Base-by-base conservation (phyloP, 2,113 vertebrate species). In the Lepisosteus oculatus region DNA sequence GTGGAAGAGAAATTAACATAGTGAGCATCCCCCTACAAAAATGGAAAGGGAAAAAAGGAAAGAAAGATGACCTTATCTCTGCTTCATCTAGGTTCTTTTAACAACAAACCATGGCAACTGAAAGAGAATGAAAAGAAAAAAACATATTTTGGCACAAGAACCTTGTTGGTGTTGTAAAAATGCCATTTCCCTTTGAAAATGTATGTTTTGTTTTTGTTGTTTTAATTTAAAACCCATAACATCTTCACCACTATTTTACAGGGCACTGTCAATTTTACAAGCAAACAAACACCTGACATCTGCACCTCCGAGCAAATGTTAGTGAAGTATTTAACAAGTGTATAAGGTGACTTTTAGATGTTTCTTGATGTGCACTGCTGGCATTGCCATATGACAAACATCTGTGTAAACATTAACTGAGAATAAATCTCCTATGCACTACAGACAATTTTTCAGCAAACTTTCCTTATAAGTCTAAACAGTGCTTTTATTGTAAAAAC, bases 391-490 rank as follows among this genome's bases (percentile, higher is more conserved):
- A 69, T 78, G 80, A 78, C 55, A 69, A 47, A 65, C 76, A 82
- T 69, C 74, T 78, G 80, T 74, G 74, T 79, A 78, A 82, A 78
- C 47, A 5, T 51, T 51, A 51, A 51, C 74, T 68, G 66, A 42
- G 62, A 43, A 41, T 43, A 17, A 57, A 44, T 64, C 8, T 55
- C 72, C 44, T 55, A 42, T 63, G 47, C 41, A 51, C 29, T 45
- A 17, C 65, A 41, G 47, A 56, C 61, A 75, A 62, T 65, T 43
- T 5, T 51, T 5, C 41, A 77, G 70, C 55, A 66, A 67, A 68
- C 61, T 44, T 11, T 65, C 61, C 2, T 1, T 67, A 13, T 59
- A 55, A 68, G 56, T 68, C 70, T 72, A 63, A 79, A 76, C 65
- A 69, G 67, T 14, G 73, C 77, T 71, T 51, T 75, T 73, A 68